These are phyloP conservation scores for Diachrysia chrysitis DNA, from an alignment of 2,888 invertebrate species.

Conservation along the genomic window DNA sequence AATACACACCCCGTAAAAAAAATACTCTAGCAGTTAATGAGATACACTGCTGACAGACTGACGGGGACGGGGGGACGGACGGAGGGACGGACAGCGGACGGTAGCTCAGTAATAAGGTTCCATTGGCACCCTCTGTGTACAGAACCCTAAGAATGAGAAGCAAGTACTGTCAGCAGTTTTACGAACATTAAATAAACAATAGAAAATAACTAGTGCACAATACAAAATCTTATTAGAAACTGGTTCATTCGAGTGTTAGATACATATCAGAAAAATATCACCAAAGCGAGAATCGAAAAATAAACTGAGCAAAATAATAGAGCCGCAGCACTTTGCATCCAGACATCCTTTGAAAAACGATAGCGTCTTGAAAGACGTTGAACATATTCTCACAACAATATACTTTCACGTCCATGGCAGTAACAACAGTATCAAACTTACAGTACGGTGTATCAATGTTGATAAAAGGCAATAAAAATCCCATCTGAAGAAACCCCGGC, in stretches of 20 bases:
- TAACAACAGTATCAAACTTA: conserved; percentile 48
- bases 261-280: conserved; percentile 30
- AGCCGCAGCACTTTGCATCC: conserved; percentile 31
- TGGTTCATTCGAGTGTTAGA: conserved; percentile 18
- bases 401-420: conserved; percentile 23
- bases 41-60: no score
- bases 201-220: background rate
- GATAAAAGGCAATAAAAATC: conserved; percentile 67
- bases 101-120: no score
- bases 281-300: conserved; percentile 19
- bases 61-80: no score
- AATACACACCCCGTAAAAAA: no score
- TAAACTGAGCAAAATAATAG: conserved; percentile 38
- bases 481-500: conserved; percentile 50
- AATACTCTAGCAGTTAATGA: no score
- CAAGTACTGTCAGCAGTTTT: no score
- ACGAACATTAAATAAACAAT: no score
- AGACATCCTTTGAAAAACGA: conserved; percentile 30
- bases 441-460: conserved; percentile 42
- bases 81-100: no score
- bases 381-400: conserved; percentile 33
- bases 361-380: conserved; percentile 30
- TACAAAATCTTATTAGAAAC: background rate
- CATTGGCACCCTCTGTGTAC: no score
- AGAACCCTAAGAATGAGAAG: no score